Conservation (phyloP, 2,797 vertebrate genomes). For the Pseudopleuronectes americanus region DNA sequence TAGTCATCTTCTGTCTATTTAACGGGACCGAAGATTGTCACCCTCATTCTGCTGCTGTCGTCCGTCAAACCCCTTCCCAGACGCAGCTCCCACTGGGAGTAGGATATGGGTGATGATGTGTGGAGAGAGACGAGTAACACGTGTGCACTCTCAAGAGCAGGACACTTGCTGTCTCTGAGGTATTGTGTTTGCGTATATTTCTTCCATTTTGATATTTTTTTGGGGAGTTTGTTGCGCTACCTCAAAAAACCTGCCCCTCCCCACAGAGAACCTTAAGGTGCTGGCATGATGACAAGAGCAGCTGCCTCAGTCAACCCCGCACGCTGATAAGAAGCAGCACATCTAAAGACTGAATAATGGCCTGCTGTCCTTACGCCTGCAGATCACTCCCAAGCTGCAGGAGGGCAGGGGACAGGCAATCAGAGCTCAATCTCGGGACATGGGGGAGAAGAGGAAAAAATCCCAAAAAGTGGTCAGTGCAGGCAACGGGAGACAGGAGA, state of each 20-base stretch:
- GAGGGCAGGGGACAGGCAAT: conserved; percentile 71
- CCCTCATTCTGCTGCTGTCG: conserved; percentile 46
- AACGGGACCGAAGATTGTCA: conserved; percentile 42
- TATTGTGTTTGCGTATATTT: conserved; percentile 16
- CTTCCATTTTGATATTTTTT: neutral
- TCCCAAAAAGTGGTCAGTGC: conserved; percentile 12
- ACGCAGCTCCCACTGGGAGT: neutral
- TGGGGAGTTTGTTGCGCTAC: conserved; percentile 36
- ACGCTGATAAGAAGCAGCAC: conserved; percentile 71
- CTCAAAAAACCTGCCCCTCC: conserved; percentile 31
- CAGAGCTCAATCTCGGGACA: conserved; percentile 62
- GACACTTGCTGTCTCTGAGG: conserved; percentile 8
- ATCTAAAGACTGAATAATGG: conserved; percentile 78
- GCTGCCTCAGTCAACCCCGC: conserved; percentile 68
- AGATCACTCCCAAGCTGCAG: conserved; percentile 60
- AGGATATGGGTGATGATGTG: neutral
- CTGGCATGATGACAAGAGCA: conserved; percentile 74
- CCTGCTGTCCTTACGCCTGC: conserved; percentile 71
- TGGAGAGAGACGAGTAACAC: neutral
- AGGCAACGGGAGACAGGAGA: conserved; percentile 32
- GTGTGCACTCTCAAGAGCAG: conserved; percentile 26
- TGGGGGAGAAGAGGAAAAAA: neutral
- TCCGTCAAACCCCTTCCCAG: conserved; percentile 45
- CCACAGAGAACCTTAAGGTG: conserved; percentile 44
- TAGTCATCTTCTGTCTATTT: conserved; percentile 54